Evolutionary conservation across 2,113 vertebrate species (phyloP).

Genomic region (Corythornis cristatus): DNA sequence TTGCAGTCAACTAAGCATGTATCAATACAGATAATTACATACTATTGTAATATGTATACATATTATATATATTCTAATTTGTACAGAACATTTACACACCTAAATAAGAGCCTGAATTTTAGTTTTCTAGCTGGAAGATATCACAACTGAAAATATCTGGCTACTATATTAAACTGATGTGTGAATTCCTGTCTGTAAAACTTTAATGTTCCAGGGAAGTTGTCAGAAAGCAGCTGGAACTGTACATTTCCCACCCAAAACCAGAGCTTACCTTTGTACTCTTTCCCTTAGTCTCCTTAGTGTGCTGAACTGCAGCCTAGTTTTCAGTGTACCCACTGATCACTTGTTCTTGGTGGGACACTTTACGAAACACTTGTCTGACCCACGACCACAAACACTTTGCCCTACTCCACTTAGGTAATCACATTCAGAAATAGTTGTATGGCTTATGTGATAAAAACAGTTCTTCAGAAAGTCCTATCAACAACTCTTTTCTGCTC

Average conservation of each 20-base stretch:
- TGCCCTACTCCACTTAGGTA: not conserved
- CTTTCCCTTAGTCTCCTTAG: not conserved
- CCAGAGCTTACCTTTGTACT: not conserved
- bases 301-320: slow-evolving; percentile 1
- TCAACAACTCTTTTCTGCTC: not conserved
- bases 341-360: not conserved
- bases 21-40: not conserved
- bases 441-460: not conserved
- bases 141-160: not conserved
- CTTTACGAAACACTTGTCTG: not conserved
- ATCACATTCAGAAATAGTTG: not conserved
- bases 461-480: not conserved
- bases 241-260: not conserved
- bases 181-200: not conserved
- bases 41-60: not conserved
- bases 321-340: not conserved
- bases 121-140: not conserved
- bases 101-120: not conserved
- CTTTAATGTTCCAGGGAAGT: not conserved
- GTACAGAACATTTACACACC: not conserved
- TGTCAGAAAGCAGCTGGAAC: not conserved
- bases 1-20: not conserved
- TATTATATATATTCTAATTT: not conserved
- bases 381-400: not conserved
- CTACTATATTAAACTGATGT: not conserved